Evolutionary conservation across 1,140 invertebrate species (phyloP).

Genomic region (Penaeus indicus): DNA sequence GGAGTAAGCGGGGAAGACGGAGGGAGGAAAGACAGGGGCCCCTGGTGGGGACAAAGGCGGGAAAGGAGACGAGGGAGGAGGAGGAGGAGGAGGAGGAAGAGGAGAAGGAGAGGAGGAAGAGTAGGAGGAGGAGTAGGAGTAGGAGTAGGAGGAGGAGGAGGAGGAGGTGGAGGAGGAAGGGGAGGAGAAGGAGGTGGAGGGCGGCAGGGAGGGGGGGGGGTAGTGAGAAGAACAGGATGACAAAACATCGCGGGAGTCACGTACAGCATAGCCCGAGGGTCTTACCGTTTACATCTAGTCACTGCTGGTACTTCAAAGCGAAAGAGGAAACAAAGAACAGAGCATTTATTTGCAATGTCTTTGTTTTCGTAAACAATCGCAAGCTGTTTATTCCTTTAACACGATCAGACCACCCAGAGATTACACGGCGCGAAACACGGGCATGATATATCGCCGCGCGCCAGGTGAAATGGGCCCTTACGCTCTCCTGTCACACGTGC

Average conservation of each 20-base stretch:
- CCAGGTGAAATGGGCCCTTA: slow-evolving; percentile 9
- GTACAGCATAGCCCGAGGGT: background rate
- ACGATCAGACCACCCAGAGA: slow-evolving; percentile 61
- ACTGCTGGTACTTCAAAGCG: background rate
- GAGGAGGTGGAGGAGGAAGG: background rate
- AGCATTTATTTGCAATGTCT: slow-evolving; percentile 61
- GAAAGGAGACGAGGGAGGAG: no score
- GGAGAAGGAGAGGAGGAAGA: background rate
- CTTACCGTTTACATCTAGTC: background rate
- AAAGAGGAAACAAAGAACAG: slow-evolving; percentile 41
- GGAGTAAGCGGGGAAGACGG: background rate
- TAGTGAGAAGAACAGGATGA: background rate
- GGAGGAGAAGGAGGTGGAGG: background rate
- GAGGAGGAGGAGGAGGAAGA: background rate
- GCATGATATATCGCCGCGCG: background rate
- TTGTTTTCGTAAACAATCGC: slow-evolving; percentile 62
- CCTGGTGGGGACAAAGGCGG: background rate
- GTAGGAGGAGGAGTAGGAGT: background rate
- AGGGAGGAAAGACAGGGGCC: background rate
- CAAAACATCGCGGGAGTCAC: background rate
- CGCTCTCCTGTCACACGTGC: background rate
- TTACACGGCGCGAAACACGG: slow-evolving; percentile 5
- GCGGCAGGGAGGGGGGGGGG: background rate
- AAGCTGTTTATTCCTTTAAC: slow-evolving; percentile 62
- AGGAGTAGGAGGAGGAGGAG: background rate